A percentile compares a stretch with the other conserved stretches of the same genome.
Conservation (phyloP, 2,113 vertebrate species). For the Thamnaconus septentrionalis region DNA sequence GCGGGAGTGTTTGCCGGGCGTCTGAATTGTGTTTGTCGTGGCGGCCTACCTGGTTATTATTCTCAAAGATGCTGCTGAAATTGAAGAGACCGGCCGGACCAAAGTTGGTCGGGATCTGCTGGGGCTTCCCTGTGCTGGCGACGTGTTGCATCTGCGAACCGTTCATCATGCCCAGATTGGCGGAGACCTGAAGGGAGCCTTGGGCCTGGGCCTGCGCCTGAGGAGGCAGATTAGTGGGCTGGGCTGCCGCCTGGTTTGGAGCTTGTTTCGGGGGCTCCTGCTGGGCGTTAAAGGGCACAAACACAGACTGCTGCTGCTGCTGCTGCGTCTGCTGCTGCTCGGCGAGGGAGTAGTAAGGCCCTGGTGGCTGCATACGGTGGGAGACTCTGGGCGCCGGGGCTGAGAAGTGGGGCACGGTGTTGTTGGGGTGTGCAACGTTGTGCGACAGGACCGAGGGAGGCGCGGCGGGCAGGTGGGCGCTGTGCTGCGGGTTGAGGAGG, state of each 20-base stretch:
- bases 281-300: constrained; percentile 81
- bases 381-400: constrained; percentile 84
- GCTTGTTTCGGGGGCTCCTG: constrained; percentile 74
- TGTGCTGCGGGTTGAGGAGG: constrained; percentile 78
- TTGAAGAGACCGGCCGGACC: constrained; percentile 92
- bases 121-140: constrained; percentile 84
- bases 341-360: constrained; percentile 89
- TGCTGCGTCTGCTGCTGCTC: constrained; percentile 53
- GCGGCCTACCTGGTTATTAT: constrained; percentile 71
- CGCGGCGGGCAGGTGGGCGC: constrained; percentile 77
- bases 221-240: constrained; percentile 78
- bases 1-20: neutral
- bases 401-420: constrained; percentile 91
- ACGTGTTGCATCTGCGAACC: constrained; percentile 94
- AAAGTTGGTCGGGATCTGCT: constrained; percentile 87
- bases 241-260: constrained; percentile 74
- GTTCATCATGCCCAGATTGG: constrained; percentile 90
- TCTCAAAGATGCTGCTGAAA: constrained; percentile 98
- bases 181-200: constrained; percentile 84
- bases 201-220: constrained; percentile 70
- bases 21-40: neutral
- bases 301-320: constrained; percentile 83
- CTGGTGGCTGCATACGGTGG: constrained; percentile 89
- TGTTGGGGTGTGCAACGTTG: constrained; percentile 77
- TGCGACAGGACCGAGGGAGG: constrained; percentile 78